Evolutionary conservation across 2,113 vertebrate genomes (phyloP).

Genomic region (Sarotherodon lohbergeri): DNA sequence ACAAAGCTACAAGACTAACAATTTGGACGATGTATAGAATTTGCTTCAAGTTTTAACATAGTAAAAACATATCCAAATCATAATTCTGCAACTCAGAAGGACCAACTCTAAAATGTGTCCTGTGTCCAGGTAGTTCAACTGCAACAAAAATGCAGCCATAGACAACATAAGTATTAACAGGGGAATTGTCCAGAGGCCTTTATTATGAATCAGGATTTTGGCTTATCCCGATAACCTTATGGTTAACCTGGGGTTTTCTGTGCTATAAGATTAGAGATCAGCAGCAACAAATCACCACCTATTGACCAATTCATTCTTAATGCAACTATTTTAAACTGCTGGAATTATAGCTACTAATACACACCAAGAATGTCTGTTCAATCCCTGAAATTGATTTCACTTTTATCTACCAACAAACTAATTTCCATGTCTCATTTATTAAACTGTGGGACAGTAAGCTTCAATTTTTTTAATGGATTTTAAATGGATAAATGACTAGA

Average conservation of each 20-base stretch:
- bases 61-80: background rate
- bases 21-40: background rate
- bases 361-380: background rate
- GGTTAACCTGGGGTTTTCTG: rapidly evolving
- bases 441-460: background rate
- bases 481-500: background rate
- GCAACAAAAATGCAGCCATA: background rate
- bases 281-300: background rate
- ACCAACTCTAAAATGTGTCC: background rate
- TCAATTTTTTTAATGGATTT: background rate
- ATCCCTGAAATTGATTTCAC: background rate
- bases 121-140: background rate
- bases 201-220: background rate
- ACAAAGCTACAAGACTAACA: background rate
- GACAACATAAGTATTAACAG: background rate
- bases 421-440: background rate
- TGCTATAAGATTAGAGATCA: background rate
- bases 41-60: background rate
- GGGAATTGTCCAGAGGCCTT: background rate
- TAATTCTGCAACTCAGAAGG: background rate
- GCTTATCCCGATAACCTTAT: background rate
- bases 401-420: background rate
- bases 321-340: background rate
- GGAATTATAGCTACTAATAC: background rate
- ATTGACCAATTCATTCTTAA: background rate